phyloP scores from a whole-genome alignment of 2,888 invertebrate genomes.

The Pandemis heparana region DNA sequence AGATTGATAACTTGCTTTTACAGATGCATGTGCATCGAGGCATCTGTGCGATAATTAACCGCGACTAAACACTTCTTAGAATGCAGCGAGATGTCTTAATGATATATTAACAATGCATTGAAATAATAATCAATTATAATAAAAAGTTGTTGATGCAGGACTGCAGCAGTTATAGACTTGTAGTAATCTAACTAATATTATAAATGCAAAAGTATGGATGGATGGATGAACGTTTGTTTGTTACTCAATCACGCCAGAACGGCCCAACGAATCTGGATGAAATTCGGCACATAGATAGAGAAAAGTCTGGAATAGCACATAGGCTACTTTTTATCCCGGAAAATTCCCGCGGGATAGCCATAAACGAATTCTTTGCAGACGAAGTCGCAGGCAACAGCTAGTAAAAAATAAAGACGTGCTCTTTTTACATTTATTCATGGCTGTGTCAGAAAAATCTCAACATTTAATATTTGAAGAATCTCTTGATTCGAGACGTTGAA shows the following conservation, averaged over 20 bases:
- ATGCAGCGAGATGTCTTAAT: background rate
- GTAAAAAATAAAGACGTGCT: background rate
- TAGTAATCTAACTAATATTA: background rate
- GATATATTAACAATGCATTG: background rate
- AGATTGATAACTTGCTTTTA: background rate
- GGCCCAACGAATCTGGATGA: too few relatives aligned
- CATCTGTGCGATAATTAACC: background rate
- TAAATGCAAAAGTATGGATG: too few relatives aligned
- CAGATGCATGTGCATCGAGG: background rate
- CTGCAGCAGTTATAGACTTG: background rate
- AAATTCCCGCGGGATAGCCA: too few relatives aligned
- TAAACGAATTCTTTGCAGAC: too few relatives aligned
- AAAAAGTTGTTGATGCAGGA: background rate
- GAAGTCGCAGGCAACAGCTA: too few relatives aligned
- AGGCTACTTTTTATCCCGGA: too few relatives aligned
- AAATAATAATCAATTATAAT: background rate
- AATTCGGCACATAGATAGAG: too few relatives aligned
- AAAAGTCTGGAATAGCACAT: too few relatives aligned
- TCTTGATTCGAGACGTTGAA: constrained; percentile 23
- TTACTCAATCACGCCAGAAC: too few relatives aligned
- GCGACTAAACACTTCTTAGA: background rate
- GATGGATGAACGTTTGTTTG: too few relatives aligned
- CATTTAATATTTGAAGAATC: constrained; percentile 28
- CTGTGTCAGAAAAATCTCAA: background rate
- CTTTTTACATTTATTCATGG: background rate